Evolutionary conservation across 2,113 vertebrate species (phyloP).

Genomic region (Zingel zingel): DNA sequence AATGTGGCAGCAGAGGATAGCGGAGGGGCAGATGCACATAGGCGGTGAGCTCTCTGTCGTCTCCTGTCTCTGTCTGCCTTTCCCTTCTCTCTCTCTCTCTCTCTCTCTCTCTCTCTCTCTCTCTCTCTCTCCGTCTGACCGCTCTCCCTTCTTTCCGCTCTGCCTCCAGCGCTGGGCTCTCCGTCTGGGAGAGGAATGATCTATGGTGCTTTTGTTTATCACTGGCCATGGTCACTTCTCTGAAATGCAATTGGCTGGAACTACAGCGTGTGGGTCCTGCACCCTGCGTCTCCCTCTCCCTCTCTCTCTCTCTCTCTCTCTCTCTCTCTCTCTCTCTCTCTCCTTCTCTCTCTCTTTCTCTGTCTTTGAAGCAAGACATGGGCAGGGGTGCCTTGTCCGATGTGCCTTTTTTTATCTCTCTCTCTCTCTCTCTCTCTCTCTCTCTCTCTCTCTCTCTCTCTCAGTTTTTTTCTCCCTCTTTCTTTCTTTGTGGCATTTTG

Average conservation of each 20-base stretch:
- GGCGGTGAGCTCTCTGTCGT: conserved; percentile 74
- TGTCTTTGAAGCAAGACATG: conserved; percentile 77
- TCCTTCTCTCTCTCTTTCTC: conserved; percentile 27
- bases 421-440: conserved; percentile 27
- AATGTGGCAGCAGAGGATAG: conserved; percentile 74
- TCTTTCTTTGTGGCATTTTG: conserved; percentile 64
- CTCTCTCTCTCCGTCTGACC: conserved; percentile 65
- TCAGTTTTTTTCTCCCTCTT: conserved; percentile 32
- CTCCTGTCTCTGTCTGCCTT: conserved; percentile 59
- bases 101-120: conserved; percentile 66
- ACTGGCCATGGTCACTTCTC: conserved; percentile 87
- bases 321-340: conserved; percentile 42
- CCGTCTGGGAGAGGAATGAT: conserved; percentile 81
- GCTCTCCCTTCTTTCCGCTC: conserved; percentile 62
- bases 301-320: conserved; percentile 45
- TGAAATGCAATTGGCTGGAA: conserved; percentile 90
- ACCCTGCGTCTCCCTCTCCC: conserved; percentile 76
- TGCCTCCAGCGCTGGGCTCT: conserved; percentile 74
- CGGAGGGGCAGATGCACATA: conserved; percentile 66
- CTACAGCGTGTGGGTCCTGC: conserved; percentile 87
- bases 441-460: not conserved
- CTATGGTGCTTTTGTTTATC: conserved; percentile 87
- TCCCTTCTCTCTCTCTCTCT: conserved; percentile 56
- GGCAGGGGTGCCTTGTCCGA: conserved; percentile 81
- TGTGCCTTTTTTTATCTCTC: conserved; percentile 62